Evolutionary conservation across 2,113 vertebrate genomes (phyloP).

Genomic region (Gasterosteus aculeatus): DNA sequence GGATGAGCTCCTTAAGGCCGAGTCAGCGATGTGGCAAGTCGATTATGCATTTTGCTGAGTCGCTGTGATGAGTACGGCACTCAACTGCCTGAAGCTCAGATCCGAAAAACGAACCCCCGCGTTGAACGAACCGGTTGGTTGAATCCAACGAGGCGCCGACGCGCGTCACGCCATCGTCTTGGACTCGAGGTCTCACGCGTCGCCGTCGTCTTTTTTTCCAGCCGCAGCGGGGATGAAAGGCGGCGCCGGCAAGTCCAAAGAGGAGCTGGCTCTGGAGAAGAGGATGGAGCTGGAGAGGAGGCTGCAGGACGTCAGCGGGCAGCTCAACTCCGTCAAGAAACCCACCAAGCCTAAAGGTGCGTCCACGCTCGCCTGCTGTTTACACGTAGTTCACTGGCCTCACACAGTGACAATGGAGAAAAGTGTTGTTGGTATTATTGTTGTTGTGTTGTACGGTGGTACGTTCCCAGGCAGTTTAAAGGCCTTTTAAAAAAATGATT

Average conservation of each 20-base stretch:
- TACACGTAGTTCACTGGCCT: too few relatives aligned
- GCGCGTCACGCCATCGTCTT: too few relatives aligned
- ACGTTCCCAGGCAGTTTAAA: too few relatives aligned
- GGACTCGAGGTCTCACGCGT: too few relatives aligned
- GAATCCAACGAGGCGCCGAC: not conserved
- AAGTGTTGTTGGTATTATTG: too few relatives aligned
- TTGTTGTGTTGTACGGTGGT: too few relatives aligned
- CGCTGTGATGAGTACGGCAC: not conserved
- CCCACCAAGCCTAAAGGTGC: slow-evolving; percentile 90
- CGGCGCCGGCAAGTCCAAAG: slow-evolving; percentile 88
- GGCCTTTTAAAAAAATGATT: too few relatives aligned
- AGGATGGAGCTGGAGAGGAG: slow-evolving; percentile 91
- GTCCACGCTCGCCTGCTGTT: not conserved
- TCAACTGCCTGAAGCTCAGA: not conserved
- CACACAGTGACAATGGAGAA: too few relatives aligned
- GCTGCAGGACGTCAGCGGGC: slow-evolving; percentile 93
- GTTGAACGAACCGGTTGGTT: not conserved
- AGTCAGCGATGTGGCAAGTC: not conserved
- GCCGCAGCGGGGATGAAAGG: slow-evolving; percentile 83
- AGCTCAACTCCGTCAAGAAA: slow-evolving; percentile 93
- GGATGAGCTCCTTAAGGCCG: not conserved
- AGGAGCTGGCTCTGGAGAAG: slow-evolving; percentile 93
- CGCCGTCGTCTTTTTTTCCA: not conserved
- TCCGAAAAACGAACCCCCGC: not conserved
- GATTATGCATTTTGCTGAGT: not conserved